phyloP scores from a whole-genome alignment of 1,140 invertebrate species.

The Zaprionus vittiger region DNA sequence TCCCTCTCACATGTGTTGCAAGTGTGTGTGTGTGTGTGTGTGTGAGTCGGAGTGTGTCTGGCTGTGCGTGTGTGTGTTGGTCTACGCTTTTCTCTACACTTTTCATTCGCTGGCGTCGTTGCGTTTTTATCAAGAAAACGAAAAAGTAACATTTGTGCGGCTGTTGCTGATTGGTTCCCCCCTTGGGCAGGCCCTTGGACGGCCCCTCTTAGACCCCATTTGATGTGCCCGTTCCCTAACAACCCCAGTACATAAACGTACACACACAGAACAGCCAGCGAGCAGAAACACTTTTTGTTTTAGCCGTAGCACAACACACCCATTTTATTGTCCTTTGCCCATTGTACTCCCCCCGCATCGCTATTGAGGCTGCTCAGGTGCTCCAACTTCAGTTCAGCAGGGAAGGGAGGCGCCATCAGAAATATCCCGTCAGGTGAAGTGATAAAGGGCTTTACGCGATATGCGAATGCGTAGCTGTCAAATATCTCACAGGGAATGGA shows the following conservation, averaged over 20 bases:
- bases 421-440: constrained; percentile 7
- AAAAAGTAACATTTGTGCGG: constrained; percentile 72
- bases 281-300: constrained; percentile 70
- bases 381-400: constrained; percentile 11
- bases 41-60: constrained; percentile 25
- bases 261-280: constrained; percentile 4
- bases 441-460: background rate
- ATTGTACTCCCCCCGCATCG: background rate
- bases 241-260: constrained; percentile 7
- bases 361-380: background rate
- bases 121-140: constrained; percentile 74
- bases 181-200: constrained; percentile 13
- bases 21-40: constrained; percentile 18
- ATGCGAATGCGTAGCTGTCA: background rate
- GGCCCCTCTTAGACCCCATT: background rate
- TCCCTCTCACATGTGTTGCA: constrained; percentile 19
- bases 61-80: constrained; percentile 26
- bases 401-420: background rate
- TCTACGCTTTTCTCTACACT: constrained; percentile 70
- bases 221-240: constrained; percentile 1
- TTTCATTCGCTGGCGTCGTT: constrained; percentile 70
- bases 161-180: constrained; percentile 71
- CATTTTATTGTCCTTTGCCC: constrained; percentile 68
- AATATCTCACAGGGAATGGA: constrained; percentile 1
- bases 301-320: constrained; percentile 74